A percentile compares a stretch with the other conserved stretches of the same genome.
Conservation (phyloP, 2,797 vertebrate species). For the Thunnus albacares region DNA sequence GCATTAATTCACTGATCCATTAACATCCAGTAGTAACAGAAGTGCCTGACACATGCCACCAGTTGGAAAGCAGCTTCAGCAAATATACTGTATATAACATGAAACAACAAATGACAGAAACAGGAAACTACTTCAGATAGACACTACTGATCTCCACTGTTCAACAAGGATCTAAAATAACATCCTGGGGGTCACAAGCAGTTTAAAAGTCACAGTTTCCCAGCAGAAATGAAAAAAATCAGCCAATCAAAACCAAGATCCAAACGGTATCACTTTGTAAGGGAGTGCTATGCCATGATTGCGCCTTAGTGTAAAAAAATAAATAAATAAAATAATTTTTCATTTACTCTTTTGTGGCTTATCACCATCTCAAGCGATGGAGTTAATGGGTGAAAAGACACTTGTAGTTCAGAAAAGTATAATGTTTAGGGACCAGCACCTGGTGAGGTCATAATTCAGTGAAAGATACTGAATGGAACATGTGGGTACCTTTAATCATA, state of each 20-base stretch:
- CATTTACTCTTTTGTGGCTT: too few species aligned
- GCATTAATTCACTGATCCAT: neutral
- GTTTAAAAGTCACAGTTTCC: neutral
- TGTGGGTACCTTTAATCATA: neutral
- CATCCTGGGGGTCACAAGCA: neutral
- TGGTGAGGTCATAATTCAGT: too few species aligned
- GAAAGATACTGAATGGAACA: too few species aligned
- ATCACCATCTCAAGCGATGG: too few species aligned
- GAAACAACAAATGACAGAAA: too few species aligned
- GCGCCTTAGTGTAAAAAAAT: too few species aligned
- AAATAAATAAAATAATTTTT: too few species aligned
- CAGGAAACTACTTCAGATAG: neutral
- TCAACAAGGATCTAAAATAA: neutral
- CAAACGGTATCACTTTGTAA: neutral
- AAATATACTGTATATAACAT: neutral
- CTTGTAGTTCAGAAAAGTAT: too few species aligned
- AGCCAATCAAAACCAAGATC: neutral
- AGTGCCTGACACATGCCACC: neutral
- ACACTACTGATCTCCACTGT: neutral
- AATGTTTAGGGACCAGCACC: too few species aligned
- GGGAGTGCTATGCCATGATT: neutral
- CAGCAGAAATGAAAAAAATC: neutral
- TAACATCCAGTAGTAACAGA: neutral
- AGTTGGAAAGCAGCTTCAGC: neutral
- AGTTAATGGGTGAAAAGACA: too few species aligned